phyloP scores from a whole-genome alignment of 2,888 invertebrate species.

The Stenotaenia linearis region DNA sequence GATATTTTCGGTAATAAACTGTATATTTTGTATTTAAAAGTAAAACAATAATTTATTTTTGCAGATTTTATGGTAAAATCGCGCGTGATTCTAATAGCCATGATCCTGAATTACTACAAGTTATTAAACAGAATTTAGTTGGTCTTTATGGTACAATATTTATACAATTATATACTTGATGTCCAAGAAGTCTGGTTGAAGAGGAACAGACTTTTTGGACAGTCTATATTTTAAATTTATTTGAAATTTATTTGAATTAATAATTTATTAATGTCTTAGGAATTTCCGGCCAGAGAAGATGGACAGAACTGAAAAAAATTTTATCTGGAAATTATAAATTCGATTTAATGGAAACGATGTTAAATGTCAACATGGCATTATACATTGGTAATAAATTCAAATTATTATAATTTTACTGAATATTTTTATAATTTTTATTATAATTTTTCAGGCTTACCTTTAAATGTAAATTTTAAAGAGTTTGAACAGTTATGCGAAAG shows the following conservation, averaged over 20 bases:
- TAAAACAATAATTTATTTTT: not conserved
- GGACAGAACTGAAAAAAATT: constrained; percentile 87
- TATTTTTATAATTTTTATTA: too few species aligned
- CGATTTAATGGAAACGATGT: constrained; percentile 66
- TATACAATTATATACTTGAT: not conserved
- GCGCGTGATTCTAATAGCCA: constrained; percentile 64
- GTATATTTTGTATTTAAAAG: not conserved
- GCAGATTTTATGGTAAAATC: constrained; percentile 85
- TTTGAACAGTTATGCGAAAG: constrained; percentile 58
- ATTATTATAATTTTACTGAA: too few species aligned
- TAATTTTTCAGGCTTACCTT: not conserved
- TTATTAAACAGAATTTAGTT: constrained; percentile 67
- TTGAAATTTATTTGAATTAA: not conserved
- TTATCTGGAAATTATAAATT: constrained; percentile 73
- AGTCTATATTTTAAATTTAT: too few species aligned
- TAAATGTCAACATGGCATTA: constrained; percentile 64
- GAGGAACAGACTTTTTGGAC: too few species aligned
- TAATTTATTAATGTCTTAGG: constrained; percentile 46
- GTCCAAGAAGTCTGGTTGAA: too few species aligned
- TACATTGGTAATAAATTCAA: constrained; percentile 75
- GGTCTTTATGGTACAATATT: constrained; percentile 54
- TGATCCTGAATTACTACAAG: constrained; percentile 65
- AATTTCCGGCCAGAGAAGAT: constrained; percentile 94
- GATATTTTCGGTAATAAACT: constrained; percentile 55
- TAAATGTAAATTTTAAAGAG: constrained; percentile 57